phyloP scores from a whole-genome alignment of 2,888 invertebrate species.

The Phaedon cochleariae region DNA sequence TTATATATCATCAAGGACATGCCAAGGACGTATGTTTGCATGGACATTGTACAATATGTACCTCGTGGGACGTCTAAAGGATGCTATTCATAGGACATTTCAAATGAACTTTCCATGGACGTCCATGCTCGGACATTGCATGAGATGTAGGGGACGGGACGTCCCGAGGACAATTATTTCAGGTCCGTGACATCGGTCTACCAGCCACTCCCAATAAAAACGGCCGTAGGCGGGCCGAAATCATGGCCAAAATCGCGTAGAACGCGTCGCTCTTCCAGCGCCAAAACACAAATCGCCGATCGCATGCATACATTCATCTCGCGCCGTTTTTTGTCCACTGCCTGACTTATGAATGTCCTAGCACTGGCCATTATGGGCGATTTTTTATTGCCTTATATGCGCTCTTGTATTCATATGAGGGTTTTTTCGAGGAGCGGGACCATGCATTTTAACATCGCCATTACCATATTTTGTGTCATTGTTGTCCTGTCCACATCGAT shows the following conservation, averaged over 20 bases:
- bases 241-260: constrained; percentile 56
- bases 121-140: too few species aligned
- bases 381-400: constrained; percentile 50
- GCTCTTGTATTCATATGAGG: constrained; percentile 49
- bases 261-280: constrained; percentile 60
- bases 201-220: constrained; percentile 46
- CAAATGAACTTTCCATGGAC: too few species aligned
- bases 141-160: too few species aligned
- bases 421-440: constrained; percentile 23
- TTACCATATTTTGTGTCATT: constrained; percentile 18
- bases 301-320: constrained; percentile 60
- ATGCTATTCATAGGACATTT: too few species aligned
- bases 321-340: constrained; percentile 54
- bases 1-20: too few species aligned
- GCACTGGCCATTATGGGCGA: constrained; percentile 47
- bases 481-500: constrained; percentile 14
- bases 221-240: constrained; percentile 49
- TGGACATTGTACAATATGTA: too few species aligned
- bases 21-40: too few species aligned
- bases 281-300: constrained; percentile 61
- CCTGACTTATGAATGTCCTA: constrained; percentile 58
- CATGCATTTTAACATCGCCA: constrained; percentile 18
- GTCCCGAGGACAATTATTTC: too few species aligned
- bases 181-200: constrained; percentile 37
- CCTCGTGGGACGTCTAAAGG: too few species aligned